Evolutionary conservation across 64 coral and sea anemone species (phyloP).

Genomic region (Acropora yongei): DNA sequence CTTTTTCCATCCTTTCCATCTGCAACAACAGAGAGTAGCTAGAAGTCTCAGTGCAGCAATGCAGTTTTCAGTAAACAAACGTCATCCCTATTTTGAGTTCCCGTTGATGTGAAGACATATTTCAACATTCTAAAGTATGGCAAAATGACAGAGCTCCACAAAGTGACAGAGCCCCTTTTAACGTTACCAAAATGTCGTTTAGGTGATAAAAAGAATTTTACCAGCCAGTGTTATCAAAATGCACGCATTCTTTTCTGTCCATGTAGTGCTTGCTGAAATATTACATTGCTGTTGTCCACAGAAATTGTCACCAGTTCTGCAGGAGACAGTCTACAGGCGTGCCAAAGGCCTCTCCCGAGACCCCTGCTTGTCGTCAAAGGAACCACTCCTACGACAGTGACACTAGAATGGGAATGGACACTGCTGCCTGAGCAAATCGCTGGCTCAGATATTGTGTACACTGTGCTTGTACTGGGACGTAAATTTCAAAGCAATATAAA

Average conservation of each 20-base stretch:
- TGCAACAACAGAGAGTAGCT: too few relatives aligned
- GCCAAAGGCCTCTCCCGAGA: neutral
- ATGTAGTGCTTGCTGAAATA: neutral
- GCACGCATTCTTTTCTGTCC: neutral
- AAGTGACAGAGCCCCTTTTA: too few relatives aligned
- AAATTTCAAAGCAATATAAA: slow-evolving; percentile 63
- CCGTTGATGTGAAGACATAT: too few relatives aligned
- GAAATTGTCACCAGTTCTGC: neutral
- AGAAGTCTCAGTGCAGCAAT: too few relatives aligned
- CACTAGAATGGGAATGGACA: slow-evolving; percentile 74
- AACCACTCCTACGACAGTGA: slow-evolving; percentile 58
- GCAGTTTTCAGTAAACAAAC: too few relatives aligned
- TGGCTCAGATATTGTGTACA: slow-evolving; percentile 40
- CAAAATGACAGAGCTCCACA: too few relatives aligned
- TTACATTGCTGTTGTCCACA: neutral
- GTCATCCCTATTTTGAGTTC: too few relatives aligned
- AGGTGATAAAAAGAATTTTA: too few relatives aligned
- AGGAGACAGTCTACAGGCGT: neutral
- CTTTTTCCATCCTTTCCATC: too few relatives aligned
- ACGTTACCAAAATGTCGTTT: too few relatives aligned
- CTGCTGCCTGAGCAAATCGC: neutral
- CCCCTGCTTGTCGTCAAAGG: slow-evolving; percentile 73
- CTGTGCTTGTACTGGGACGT: slow-evolving; percentile 58
- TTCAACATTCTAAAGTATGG: too few relatives aligned
- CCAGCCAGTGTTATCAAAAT: too few relatives aligned